Evolutionary conservation across 1,140 invertebrate genomes (phyloP).

Genomic region (Drosophila kikkawai): DNA sequence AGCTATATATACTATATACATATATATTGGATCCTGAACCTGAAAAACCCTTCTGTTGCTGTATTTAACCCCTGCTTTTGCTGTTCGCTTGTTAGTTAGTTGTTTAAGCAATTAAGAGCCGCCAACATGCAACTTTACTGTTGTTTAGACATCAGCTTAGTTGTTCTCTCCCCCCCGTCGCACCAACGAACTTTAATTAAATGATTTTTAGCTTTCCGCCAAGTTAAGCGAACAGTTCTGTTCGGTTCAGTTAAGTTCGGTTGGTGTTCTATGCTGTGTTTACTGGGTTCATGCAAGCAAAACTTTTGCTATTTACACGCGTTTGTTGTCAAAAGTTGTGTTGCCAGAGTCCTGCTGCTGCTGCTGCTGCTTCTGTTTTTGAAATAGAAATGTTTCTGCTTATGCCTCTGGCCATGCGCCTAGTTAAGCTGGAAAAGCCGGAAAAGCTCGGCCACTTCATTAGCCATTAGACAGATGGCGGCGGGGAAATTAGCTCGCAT

Average conservation of each 20-base stretch:
- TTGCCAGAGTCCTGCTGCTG: conserved; percentile 13
- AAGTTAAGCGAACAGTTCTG: conserved; percentile 59
- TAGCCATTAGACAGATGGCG: conserved; percentile 35
- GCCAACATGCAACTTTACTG: conserved; percentile 58
- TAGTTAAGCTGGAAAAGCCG: conserved; percentile 25
- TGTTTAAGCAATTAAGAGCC: conserved; percentile 74
- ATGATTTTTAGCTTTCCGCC: conserved; percentile 70
- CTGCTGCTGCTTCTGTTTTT: conserved; percentile 3
- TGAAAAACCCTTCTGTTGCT: not conserved
- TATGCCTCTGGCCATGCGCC: conserved; percentile 19
- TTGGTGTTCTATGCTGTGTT: conserved; percentile 26
- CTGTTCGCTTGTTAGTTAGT: conserved; percentile 65
- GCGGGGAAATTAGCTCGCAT: conserved; percentile 16
- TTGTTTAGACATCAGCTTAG: conserved; percentile 43
- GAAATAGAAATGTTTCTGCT: conserved; percentile 28
- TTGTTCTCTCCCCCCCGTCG: not conserved
- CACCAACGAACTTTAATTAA: conserved; percentile 68
- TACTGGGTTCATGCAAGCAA: conserved; percentile 51
- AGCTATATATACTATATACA: not conserved
- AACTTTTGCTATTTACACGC: conserved; percentile 77
- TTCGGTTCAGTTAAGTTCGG: conserved; percentile 26
- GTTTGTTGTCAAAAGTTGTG: conserved; percentile 64
- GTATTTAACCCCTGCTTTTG: conserved; percentile 16
- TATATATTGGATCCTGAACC: conserved; percentile 18
- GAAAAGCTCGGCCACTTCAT: conserved; percentile 39